Base-by-base conservation (phyloP, 2,113 vertebrate genomes). In the Sturnira hondurensis region DNA sequence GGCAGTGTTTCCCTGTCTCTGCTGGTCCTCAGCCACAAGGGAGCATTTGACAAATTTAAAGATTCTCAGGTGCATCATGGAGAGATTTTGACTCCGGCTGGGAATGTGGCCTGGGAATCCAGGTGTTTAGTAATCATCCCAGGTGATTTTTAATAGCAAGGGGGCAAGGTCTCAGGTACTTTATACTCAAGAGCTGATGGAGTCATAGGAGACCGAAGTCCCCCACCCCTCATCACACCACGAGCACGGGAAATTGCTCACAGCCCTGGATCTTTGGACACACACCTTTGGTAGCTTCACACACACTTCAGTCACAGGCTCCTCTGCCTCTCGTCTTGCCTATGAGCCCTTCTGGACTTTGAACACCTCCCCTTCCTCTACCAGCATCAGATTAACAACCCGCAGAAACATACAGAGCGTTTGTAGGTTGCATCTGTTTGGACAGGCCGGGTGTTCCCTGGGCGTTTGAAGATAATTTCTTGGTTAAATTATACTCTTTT, bases 391-490 rank as follows among this genome's bases (percentile, higher is more conserved):
- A 89, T 70, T 93, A 83, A 89, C n/a, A 83, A 43, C 14, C 17
- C 33, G 26, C 26, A 2, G 31, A 96, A 65, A n/a, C 47, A 91
- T 61, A 92, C 45, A 86, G 43, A 95, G 84, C 10, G 86, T 74
- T 52, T 28, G 95, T 71, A 68, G 97, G 97, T 80, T 85, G 71
- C 7, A 56, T 97, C 95, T 93, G 50, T 63, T 65, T 94, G 74
- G 80, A 70, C 24, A 96, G 82, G 78, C 61, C 65, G 92, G 93
- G 96, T 81, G 93, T 97, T 98, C 80, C 96, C 96, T 97, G 97
- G 92, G 47, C 10, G 52, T 93, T 94, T 97, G 96, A 94, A 97
- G 96, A 98, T 98, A 98, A 98, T 97, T 98, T 97, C 91, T 97
- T 97, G 91, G 92, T 97, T 98, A 98, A 98, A 97, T 96, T 96